Evolutionary conservation across 2,888 invertebrate genomes (phyloP), one percentile per base, ranked within the genome.

Genomic region (Zele albiditarsus): DNA sequence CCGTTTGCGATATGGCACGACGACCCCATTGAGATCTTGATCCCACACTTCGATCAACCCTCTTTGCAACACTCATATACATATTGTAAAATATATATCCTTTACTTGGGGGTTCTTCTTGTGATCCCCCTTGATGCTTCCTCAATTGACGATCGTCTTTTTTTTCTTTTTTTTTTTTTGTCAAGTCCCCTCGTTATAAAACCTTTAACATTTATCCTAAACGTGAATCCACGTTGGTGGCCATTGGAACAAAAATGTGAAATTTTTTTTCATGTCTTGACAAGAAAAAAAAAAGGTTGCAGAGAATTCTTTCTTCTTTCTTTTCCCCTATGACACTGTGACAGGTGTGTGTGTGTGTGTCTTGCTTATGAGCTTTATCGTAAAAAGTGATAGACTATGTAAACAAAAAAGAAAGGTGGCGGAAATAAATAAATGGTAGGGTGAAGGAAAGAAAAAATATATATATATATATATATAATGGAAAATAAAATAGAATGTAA

Each of bases 141-240:
- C 68, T 68, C 68, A 28, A 68, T 68, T 68, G 28, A 49, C 46
- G 49, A 49, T 27, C 31, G n/a, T 28, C 49, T 68, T 68, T 46
- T 27, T 27, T 25, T n/a, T 23, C 8, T 23, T 46, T 42, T 63
- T 66, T 42, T 27, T n/a, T 46, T 42, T 66, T 8, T 49, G 53
- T 28, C 46, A 27, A 23, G 25, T 14, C 16, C 12, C 53, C n/a
- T 53, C 20, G 31, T 63, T 53, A 66, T 53, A 66, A 42, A 23
- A 42, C 16, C 62, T 62, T 62, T n/a, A n/a, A 46, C 46, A 46
- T 46, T 46, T 53, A 20, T 53, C 38, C n/a, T 63, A 16, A 23
- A 33, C n/a, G 6, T 16, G 20, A 63, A 20, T 38, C 20, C 28
- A 27, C 62, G 62, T 20, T 53, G 53, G 53, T 53, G 53, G 53